Evolutionary conservation across 1,140 invertebrate species (phyloP), one percentile per base, ranked within the genome.

Genomic region (Drosophila subpulchrella): DNA sequence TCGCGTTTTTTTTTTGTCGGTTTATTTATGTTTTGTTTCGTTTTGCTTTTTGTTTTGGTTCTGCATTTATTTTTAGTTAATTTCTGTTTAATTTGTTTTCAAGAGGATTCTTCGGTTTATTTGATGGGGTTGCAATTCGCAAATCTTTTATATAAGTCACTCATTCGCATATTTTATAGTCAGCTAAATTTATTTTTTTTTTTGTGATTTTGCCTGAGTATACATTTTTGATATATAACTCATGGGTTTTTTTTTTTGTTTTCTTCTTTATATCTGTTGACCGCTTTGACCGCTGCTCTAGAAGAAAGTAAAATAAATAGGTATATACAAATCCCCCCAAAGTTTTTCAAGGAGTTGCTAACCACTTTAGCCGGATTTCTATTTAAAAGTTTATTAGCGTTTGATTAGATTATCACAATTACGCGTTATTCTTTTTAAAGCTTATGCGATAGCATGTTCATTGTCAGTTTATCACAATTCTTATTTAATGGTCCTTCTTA

Each of bases 331-430:
- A 42, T 17, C 30, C 39, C 34, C 56, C 32, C 51, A 55, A 54
- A 61, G 47, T 17, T 65, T 24, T 74, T 70, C 12, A 38, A 17
- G 8, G 30, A 70, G 58, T 58, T 68, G 54, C 55, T 63, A 63
- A 62, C 5, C 32, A 50, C 20, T 55, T 59, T 13, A 32, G 11
- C 10, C 20, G 15, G 17, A 30, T 48, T 70, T 53, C 32, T 53
- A 57, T 62, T 62, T 51, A 54, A 47, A 42, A 46, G 41, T 76
- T 59, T 13, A 44, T 24, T 57, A 41, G 27, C 57, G n/a, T 36
- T 38, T 81, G 70, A 81, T 86, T 81, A 86, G 82, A 86, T 85
- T 86, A 85, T 54, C 51, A 66, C 68, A 81, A 72, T 75, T 67
- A 81, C 4, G 15, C 54, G 56, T 54, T 63, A 73, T 80, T 82